These are phyloP conservation scores for Tringa solitaria DNA, from an alignment of 2,113 vertebrate species.

Conservation along the genomic window DNA sequence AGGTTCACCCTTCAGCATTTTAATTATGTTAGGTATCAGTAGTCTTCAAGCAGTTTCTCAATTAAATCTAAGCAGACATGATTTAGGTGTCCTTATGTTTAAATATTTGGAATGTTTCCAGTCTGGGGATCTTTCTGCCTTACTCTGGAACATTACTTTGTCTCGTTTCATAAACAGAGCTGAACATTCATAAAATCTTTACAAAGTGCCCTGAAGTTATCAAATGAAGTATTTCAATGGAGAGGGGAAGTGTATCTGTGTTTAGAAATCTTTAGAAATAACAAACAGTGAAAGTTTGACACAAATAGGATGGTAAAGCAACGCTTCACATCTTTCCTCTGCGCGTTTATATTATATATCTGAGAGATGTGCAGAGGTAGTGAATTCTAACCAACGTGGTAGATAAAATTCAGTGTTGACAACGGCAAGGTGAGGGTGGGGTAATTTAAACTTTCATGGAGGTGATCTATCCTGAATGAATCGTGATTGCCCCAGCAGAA, in stretches of 20 bases:
- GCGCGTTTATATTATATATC: neutral
- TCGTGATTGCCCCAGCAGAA: neutral
- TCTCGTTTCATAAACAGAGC: neutral
- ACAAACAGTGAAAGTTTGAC: neutral
- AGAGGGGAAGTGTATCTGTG: neutral
- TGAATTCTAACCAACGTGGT: neutral
- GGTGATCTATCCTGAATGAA: neutral
- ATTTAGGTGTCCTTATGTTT: neutral
- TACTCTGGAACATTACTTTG: neutral
- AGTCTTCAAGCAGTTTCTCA: neutral
- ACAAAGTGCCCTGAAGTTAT: neutral
- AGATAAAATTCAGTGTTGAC: neutral
- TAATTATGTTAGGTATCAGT: neutral
- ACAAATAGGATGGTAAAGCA: neutral
- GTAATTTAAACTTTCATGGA: neutral
- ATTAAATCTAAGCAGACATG: neutral
- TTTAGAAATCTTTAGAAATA: neutral
- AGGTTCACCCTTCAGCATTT: neutral
- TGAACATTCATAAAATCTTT: neutral
- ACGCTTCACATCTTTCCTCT: rapidly evolving
- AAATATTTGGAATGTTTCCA: neutral
- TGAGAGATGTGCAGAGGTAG: neutral
- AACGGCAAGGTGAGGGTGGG: neutral
- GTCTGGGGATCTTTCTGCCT: neutral
- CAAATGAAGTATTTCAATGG: neutral